These are phyloP conservation scores for Cecidostiba fungosa DNA, from an alignment of 2,888 invertebrate genomes.

Conservation along the genomic window DNA sequence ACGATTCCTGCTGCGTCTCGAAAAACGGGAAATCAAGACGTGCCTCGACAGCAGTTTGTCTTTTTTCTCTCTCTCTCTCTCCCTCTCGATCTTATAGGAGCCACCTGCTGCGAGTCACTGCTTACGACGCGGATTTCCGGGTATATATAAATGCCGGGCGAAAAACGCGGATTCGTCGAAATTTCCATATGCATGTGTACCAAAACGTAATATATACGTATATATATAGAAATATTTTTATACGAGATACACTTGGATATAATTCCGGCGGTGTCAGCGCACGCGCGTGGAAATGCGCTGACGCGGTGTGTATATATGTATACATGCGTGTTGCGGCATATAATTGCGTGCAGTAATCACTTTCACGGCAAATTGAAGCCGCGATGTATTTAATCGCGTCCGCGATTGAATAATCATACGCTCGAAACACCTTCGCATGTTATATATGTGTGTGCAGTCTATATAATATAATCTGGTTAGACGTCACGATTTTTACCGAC, in stretches of 20 bases:
- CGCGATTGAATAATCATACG: conserved; percentile 44
- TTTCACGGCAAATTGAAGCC: neutral
- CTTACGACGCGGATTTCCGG: neutral
- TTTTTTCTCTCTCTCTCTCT: neutral
- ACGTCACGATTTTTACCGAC: neutral
- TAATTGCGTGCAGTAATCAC: neutral
- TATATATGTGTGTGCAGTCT: neutral
- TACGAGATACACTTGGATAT: no score
- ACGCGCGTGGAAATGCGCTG: neutral
- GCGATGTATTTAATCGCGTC: conserved; percentile 16
- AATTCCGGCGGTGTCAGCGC: neutral
- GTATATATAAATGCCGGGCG: neutral
- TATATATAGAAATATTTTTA: no score
- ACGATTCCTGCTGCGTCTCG: conserved; percentile 5
- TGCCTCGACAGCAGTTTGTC: neutral
- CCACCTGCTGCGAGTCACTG: neutral
- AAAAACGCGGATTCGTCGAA: conserved; percentile 1
- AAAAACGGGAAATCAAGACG: conserved; percentile 9
- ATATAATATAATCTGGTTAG: neutral
- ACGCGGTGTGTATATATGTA: neutral
- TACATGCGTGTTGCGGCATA: neutral
- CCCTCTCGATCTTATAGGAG: neutral
- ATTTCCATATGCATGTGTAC: neutral
- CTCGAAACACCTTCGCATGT: neutral
- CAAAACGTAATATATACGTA: no score